phyloP scores from a whole-genome alignment of 2,888 invertebrate species.

The Trichopria drosophilae region DNA sequence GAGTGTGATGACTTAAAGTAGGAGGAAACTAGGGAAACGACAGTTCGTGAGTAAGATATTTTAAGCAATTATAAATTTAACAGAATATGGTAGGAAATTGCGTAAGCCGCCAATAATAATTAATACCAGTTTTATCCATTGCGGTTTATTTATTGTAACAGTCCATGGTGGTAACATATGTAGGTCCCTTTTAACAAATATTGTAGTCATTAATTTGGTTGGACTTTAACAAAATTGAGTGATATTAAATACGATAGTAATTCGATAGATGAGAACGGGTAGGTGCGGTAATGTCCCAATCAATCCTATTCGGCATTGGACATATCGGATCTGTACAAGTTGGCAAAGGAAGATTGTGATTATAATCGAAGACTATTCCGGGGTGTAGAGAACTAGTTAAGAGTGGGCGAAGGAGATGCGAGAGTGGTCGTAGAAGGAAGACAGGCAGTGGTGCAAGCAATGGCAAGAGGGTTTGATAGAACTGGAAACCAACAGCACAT shows the following conservation, averaged over 20 bases:
- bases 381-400: slow-evolving; percentile 25
- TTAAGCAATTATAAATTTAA: slow-evolving; percentile 44
- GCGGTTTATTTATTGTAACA: too few species aligned
- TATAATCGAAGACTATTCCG: slow-evolving; percentile 53
- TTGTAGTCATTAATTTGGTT: too few species aligned
- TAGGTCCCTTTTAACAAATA: too few species aligned
- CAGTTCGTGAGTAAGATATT: slow-evolving; percentile 34
- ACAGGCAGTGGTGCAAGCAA: slow-evolving; percentile 41
- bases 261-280: slow-evolving; percentile 43
- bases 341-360: slow-evolving; percentile 45
- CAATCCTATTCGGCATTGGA: slow-evolving; percentile 49
- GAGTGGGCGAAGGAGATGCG: slow-evolving; percentile 25
- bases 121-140: slow-evolving; percentile 51
- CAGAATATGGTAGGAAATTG: too few species aligned
- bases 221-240: too few species aligned
- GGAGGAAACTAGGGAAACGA: too few species aligned
- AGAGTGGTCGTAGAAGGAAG: slow-evolving; percentile 34
- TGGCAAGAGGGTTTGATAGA: slow-evolving; percentile 35
- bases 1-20: too few species aligned
- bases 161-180: too few species aligned
- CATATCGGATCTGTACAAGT: slow-evolving; percentile 46
- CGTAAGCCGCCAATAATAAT: slow-evolving; percentile 41
- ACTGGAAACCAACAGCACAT: slow-evolving; percentile 42
- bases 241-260: too few species aligned
- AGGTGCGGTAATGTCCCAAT: slow-evolving; percentile 52